phyloP scores from a whole-genome alignment of 2,113 vertebrate species.

The Callorhinus ursinus region DNA sequence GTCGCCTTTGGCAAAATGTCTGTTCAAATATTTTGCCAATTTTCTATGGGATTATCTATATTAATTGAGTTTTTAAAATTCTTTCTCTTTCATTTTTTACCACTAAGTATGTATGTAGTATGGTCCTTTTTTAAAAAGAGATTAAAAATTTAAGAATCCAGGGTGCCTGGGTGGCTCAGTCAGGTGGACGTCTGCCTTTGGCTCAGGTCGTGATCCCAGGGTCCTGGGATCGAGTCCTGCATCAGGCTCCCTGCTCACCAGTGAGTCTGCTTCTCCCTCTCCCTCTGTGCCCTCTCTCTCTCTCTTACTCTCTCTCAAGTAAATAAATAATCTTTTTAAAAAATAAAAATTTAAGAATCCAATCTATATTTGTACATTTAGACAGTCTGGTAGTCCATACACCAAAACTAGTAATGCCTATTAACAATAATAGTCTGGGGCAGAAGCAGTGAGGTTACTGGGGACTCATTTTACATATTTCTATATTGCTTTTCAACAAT shows the following conservation, averaged over 20 bases:
- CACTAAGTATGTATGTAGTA: background rate
- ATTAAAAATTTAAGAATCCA: background rate
- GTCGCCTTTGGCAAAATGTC: background rate
- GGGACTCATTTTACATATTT: background rate
- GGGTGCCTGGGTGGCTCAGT: background rate
- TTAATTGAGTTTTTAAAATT: slow-evolving; percentile 2
- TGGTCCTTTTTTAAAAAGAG: background rate
- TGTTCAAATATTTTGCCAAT: slow-evolving; percentile 4
- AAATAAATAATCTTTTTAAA: no score
- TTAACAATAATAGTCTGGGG: background rate
- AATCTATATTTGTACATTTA: background rate
- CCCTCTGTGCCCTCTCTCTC: background rate
- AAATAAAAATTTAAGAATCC: slow-evolving; percentile 36
- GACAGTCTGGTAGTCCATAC: background rate
- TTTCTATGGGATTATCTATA: background rate
- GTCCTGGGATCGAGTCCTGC: background rate
- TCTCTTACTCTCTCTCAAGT: background rate
- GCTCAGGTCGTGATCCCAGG: background rate
- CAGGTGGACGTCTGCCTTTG: background rate
- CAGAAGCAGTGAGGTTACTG: background rate
- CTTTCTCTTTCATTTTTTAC: background rate
- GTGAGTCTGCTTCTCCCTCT: background rate
- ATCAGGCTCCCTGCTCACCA: background rate
- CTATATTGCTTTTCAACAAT: background rate
- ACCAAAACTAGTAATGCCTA: background rate